These are phyloP conservation scores for Drosophila pseudotalamancana DNA, from an alignment of 2,888 invertebrate genomes.

Conservation along the genomic window DNA sequence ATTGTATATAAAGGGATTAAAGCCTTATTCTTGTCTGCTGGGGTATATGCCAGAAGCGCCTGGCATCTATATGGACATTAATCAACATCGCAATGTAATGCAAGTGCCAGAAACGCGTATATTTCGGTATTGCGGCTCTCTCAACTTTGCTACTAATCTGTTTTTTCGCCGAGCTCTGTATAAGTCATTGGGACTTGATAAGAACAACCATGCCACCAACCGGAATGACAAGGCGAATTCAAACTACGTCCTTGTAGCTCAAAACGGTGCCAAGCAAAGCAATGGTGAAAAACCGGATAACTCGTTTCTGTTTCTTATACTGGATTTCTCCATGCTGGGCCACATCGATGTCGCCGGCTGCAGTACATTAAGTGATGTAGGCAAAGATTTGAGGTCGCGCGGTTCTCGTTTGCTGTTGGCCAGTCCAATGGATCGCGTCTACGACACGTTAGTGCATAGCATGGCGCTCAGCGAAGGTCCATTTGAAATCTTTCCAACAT, in stretches of 20 bases:
- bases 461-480: constrained; percentile 83
- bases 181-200: constrained; percentile 85
- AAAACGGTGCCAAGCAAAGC: constrained; percentile 44
- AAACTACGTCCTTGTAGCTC: constrained; percentile 56
- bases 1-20: constrained; percentile 88
- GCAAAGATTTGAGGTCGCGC: constrained; percentile 85
- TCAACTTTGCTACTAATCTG: constrained; percentile 88
- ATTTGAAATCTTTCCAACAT: constrained; percentile 86
- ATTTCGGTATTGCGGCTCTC: constrained; percentile 88
- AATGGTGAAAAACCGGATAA: constrained; percentile 42
- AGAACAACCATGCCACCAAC: constrained; percentile 13
- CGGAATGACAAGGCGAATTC: constrained; percentile 20
- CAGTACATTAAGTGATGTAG: constrained; percentile 85
- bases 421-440: constrained; percentile 85
- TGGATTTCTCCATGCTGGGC: constrained; percentile 88
- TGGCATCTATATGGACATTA: constrained; percentile 88
- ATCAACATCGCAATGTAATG: constrained; percentile 87
- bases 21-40: constrained; percentile 87
- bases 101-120: constrained; percentile 88
- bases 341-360: constrained; percentile 88
- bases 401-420: constrained; percentile 86
- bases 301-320: constrained; percentile 83
- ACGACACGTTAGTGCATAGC: constrained; percentile 82
- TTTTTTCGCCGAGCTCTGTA: constrained; percentile 86
- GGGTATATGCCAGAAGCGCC: constrained; percentile 87